A percentile compares a stretch with the other conserved stretches of the same genome.
These are phyloP conservation scores for Ifrita kowaldi DNA, from an alignment of 2,113 vertebrate genomes.

Conservation along the genomic window DNA sequence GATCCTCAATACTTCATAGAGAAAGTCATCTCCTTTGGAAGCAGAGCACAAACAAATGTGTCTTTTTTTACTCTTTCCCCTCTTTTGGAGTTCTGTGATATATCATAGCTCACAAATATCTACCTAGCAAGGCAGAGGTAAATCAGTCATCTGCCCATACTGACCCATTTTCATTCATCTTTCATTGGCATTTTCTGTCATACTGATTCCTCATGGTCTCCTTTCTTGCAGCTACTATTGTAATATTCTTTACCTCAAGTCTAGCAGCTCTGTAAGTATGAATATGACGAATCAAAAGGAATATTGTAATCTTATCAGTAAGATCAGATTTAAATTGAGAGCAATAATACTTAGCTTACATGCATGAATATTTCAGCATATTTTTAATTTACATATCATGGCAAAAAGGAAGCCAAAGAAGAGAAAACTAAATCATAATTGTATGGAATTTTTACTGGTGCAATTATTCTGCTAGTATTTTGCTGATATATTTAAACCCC, in stretches of 20 bases:
- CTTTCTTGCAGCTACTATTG: not conserved
- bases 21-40: not conserved
- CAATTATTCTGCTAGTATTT: not conserved
- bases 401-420: not conserved
- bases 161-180: not conserved
- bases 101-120: not conserved
- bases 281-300: not conserved
- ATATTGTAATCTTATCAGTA: not conserved
- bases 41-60: not conserved
- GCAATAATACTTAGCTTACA: not conserved
- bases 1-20: not conserved
- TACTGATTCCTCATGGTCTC: not conserved
- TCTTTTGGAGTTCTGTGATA: not conserved
- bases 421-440: not conserved
- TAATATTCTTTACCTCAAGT: not conserved
- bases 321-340: not conserved
- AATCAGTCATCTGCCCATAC: not conserved
- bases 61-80: not conserved
- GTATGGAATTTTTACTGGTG: not conserved
- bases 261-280: not conserved
- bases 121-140: not conserved
- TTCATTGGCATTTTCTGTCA: not conserved
- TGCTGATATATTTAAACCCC: not conserved
- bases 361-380: not conserved
- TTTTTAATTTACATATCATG: not conserved